Percentiles rank a stretch among this genome's conserved stretches.
phyloP scores from a whole-genome alignment of 2,888 invertebrate species.

The Nemotelus nigrinus region DNA sequence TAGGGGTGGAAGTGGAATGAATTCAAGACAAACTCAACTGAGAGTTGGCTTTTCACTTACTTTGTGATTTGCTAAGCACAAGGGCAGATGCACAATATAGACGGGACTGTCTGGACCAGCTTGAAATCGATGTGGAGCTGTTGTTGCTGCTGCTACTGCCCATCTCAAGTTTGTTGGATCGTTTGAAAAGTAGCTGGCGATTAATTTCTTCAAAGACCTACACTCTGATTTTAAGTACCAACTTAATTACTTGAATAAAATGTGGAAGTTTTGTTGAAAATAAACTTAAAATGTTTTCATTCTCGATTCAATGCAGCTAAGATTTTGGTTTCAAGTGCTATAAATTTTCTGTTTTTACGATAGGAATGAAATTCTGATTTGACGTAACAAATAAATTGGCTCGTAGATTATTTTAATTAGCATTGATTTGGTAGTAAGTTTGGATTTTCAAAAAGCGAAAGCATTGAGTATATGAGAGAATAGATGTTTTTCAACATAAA shows the following conservation, averaged over 20 bases:
- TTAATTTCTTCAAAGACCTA: constrained; percentile 50
- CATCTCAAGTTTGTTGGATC: background rate
- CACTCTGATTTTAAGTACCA: constrained; percentile 50
- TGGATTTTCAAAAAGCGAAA: no score
- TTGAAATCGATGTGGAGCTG: background rate
- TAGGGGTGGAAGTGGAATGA: constrained; percentile 44
- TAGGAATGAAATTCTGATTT: constrained; percentile 5
- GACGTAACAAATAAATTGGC: background rate
- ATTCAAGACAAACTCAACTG: constrained; percentile 27
- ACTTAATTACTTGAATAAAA: constrained; percentile 50
- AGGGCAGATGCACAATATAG: background rate
- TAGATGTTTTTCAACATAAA: no score
- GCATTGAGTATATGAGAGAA: no score
- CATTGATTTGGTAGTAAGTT: no score
- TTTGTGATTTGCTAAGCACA: constrained; percentile 2
- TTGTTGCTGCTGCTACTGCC: background rate
- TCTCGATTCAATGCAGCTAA: background rate
- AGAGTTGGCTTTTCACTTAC: constrained; percentile 21
- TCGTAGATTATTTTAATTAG: no score
- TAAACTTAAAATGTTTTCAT: background rate
- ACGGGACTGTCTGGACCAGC: background rate
- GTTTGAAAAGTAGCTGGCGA: constrained; percentile 49
- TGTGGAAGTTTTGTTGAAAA: constrained; percentile 9
- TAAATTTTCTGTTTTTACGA: constrained; percentile 31
- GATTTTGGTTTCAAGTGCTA: constrained; percentile 8